Evolutionary conservation across 2,797 vertebrate genomes (phyloP).

Genomic region (Fistularia tabacaria): DNA sequence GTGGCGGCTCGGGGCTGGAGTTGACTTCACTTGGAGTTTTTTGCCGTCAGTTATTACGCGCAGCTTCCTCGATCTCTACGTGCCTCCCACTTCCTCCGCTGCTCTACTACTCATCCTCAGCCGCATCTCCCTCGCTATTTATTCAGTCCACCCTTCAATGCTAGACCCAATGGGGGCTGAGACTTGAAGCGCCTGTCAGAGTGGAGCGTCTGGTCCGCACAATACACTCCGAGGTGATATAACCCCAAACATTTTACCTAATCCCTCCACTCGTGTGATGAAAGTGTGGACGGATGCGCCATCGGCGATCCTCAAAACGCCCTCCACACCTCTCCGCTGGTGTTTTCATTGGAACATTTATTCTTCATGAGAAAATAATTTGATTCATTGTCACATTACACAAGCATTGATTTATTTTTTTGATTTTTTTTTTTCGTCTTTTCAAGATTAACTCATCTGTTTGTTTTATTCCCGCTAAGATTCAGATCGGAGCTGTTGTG

Average conservation of each 20-base stretch:
- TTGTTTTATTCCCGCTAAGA: too few relatives aligned
- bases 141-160: slow-evolving; percentile 71
- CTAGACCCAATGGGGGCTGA: slow-evolving; percentile 68
- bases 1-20: slow-evolving; percentile 10
- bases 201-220: slow-evolving; percentile 47
- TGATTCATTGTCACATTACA: too few relatives aligned
- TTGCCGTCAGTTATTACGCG: slow-evolving; percentile 43
- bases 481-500: too few relatives aligned
- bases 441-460: too few relatives aligned
- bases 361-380: too few relatives aligned
- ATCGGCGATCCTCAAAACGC: too few relatives aligned
- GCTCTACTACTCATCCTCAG: slow-evolving; percentile 57
- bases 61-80: slow-evolving; percentile 28
- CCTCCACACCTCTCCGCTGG: too few relatives aligned
- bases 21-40: slow-evolving; percentile 11
- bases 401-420: too few relatives aligned
- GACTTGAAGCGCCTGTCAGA: slow-evolving; percentile 62
- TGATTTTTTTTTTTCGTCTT: too few relatives aligned
- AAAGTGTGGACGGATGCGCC: background rate
- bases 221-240: slow-evolving; percentile 49
- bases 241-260: slow-evolving; percentile 26
- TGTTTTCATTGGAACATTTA: too few relatives aligned
- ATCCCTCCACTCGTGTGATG: background rate
- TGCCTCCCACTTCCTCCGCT: slow-evolving; percentile 51
- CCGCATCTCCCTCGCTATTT: slow-evolving; percentile 69